A percentile compares a stretch with the other conserved stretches of the same genome.
phyloP scores from a whole-genome alignment of 2,113 vertebrate genomes.

The Tyrannus savana region DNA sequence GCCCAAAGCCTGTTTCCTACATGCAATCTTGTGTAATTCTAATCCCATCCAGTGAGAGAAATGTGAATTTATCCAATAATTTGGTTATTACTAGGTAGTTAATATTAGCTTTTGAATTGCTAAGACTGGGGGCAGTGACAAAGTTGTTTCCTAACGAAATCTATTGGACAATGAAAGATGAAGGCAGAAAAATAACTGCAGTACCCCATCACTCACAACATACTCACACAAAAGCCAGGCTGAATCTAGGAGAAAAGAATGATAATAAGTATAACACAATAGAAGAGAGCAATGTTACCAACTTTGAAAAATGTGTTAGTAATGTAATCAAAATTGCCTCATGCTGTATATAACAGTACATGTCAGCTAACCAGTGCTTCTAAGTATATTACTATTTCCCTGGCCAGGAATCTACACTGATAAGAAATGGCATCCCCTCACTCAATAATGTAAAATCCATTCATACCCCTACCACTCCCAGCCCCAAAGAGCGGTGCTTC shows the following conservation, averaged over 20 bases:
- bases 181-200: not conserved
- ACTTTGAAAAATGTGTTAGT: constrained; percentile 20
- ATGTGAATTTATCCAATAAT: not conserved
- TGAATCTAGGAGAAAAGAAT: not conserved
- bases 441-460: not conserved
- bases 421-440: not conserved
- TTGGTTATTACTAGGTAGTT: not conserved
- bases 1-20: not conserved
- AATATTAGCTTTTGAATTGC: not conserved
- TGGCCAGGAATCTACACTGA: not conserved
- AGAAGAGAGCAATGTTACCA: not conserved
- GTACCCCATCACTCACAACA: not conserved
- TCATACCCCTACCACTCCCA: rapidly evolving
- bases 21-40: not conserved
- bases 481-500: not conserved
- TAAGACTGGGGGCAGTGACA: not conserved
- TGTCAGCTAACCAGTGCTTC: not conserved
- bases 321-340: constrained; percentile 2
- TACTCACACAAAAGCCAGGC: not conserved
- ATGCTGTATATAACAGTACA: not conserved
- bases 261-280: constrained; percentile 12
- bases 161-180: not conserved
- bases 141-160: not conserved
- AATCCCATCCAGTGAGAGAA: not conserved
- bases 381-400: not conserved